Base-by-base conservation (phyloP, 1,140 invertebrate genomes). In the Magallana ariakensis region DNA sequence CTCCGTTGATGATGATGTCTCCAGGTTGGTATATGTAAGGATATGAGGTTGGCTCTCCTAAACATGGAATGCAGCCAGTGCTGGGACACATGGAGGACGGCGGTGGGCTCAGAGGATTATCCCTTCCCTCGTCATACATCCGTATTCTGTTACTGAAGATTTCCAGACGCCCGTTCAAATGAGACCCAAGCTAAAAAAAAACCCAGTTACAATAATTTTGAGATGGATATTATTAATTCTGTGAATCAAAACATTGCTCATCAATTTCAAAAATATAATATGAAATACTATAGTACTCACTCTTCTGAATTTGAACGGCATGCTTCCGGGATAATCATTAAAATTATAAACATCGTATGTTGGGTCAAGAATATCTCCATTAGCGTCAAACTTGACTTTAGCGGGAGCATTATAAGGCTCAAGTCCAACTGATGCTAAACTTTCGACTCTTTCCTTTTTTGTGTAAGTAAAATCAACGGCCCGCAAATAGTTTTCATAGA, bases 391-490 rank as follows among this genome's bases (percentile, higher is more conserved):
- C 9, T 90, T 90, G 13, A 95, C 91, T 22, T 91, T 91, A 56
- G 94, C 93, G 4, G 93, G 90, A 5, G 94, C 87, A 66, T 93
- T 93, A 88, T 94, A 93, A 15, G 94, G 92, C 6, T 91, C 90
- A 58, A 93, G 91, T 66, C 93, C 90, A 56, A 93, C 93, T 0
- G 94, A 93, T 1, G 94, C 94, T 85, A 95, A 91, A 92, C 94
- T 93, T 55, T 91, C 91, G 80, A 93, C 89, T 60, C 92, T 80
- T 86, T 94, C 93, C 26, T 88, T 91, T 80, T 89, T 91, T 10
- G 89, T 89, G 85, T 93, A 94, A 0, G 89, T 93, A 56, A 95
- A 94, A 53, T 94, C 92, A 2, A 94, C 91, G 33, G 94, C 93
- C 80, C 94, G 93, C 33, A 95, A 88, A 88, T 94, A 95, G 46